These are phyloP conservation scores for Hypotaenidia philippensis DNA, from an alignment of 2,797 vertebrate species.

Conservation along the genomic window DNA sequence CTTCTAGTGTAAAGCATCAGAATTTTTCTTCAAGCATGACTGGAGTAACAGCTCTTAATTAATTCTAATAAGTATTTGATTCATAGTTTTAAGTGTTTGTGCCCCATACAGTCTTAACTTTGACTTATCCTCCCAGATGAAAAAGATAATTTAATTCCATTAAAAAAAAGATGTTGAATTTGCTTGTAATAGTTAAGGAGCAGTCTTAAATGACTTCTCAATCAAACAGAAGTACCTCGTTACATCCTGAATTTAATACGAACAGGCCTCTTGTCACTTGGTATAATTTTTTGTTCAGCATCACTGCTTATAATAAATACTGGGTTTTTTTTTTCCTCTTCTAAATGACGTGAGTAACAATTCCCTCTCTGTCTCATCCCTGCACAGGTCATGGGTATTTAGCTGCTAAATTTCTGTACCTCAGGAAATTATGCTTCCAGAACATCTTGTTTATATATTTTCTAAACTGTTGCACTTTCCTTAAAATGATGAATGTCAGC, in stretches of 20 bases:
- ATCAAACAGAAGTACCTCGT: not conserved
- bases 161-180: not conserved
- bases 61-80: not conserved
- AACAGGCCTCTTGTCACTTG: not conserved
- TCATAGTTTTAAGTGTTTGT: conserved; percentile 11
- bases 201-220: conserved; percentile 31
- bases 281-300: not conserved
- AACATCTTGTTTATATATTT: conserved; percentile 67
- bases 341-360: conserved; percentile 10
- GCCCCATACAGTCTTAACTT: not conserved
- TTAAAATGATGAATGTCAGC: conserved; percentile 62
- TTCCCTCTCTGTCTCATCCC: not conserved
- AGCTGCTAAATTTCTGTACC: conserved; percentile 51
- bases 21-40: not conserved
- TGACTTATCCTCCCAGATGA: not conserved
- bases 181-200: not conserved
- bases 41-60: not conserved
- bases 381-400: conserved; percentile 23
- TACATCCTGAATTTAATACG: conserved; percentile 1
- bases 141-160: not conserved
- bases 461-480: conserved; percentile 53
- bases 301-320: conserved; percentile 7
- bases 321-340: not conserved
- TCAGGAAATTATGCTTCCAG: conserved; percentile 54
- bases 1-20: not conserved